Evolutionary conservation across 30 jellyfish, hydroid and myxozoan species (phyloP).

Genomic region (Euphysa ruthae): DNA sequence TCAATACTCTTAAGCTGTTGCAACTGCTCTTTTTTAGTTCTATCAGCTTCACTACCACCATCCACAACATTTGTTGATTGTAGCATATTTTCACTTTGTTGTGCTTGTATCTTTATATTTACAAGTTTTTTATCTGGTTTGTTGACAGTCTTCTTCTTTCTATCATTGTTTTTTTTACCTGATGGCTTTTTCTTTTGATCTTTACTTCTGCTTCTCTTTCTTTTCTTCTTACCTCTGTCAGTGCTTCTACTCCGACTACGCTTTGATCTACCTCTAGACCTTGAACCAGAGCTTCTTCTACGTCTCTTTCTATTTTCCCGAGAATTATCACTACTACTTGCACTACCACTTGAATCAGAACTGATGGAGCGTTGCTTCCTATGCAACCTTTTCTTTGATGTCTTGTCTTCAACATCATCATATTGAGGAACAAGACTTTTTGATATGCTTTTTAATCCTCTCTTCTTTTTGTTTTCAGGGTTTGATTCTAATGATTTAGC

Average conservation of each 20-base stretch:
- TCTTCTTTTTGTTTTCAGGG: not conserved
- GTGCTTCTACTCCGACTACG: conserved; percentile 14
- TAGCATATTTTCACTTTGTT: conserved; percentile 8
- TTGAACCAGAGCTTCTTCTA: not conserved
- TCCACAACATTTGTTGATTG: conserved; percentile 22
- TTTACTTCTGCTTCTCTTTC: conserved; percentile 29
- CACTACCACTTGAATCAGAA: not conserved
- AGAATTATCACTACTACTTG: not conserved
- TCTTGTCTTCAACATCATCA: conserved; percentile 29
- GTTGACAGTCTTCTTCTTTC: conserved; percentile 7
- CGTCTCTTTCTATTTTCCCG: not conserved
- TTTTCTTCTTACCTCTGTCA: conserved; percentile 6
- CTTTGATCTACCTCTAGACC: not conserved
- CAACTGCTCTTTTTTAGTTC: not conserved
- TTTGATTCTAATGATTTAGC: not conserved
- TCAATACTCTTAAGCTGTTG: no score
- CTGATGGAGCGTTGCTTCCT: not conserved
- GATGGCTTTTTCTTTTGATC: conserved; percentile 19
- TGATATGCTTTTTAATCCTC: conserved; percentile 23
- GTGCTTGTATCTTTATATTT: not conserved
- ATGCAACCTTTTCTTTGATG: conserved; percentile 3
- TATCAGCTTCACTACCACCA: conserved; percentile 7
- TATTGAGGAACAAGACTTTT: conserved; percentile 34
- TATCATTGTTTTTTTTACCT: not conserved
- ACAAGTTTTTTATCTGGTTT: conserved; percentile 5